Percentiles rank a stretch among this genome's conserved stretches.
Conservation (phyloP, 2,113 vertebrate species). For the Xenotilapia longispinis region DNA sequence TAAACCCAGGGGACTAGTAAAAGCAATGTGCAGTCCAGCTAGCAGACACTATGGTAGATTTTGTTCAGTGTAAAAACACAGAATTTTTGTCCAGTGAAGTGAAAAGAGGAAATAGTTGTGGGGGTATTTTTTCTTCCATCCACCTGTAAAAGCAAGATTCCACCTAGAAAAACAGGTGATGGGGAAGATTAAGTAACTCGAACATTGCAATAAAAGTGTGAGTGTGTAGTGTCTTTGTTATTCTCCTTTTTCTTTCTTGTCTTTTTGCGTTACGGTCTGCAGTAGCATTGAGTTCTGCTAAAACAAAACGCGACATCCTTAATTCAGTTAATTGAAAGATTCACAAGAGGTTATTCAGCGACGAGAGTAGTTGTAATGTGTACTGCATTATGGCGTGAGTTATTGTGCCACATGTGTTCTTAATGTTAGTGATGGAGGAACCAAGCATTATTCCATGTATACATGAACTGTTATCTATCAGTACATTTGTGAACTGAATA, state of each 20-base stretch:
- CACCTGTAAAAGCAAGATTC: constrained; percentile 62
- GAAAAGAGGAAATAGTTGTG: constrained; percentile 22
- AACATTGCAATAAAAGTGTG: not conserved
- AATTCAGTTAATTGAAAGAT: not conserved
- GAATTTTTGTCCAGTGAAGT: constrained; percentile 27
- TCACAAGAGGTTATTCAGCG: not conserved
- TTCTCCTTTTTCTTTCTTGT: not conserved
- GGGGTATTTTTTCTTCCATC: not conserved
- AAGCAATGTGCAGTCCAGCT: constrained; percentile 39
- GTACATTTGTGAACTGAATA: not conserved
- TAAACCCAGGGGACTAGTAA: constrained; percentile 55
- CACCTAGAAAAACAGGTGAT: constrained; percentile 62
- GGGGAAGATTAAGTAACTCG: constrained; percentile 15
- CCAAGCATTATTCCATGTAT: not conserved
- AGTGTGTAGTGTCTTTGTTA: not conserved
- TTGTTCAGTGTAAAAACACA: constrained; percentile 15
- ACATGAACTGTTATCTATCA: not conserved
- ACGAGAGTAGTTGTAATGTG: not conserved
- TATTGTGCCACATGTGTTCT: not conserved
- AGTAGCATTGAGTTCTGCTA: not conserved
- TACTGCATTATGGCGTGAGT: not conserved
- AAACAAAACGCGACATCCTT: not conserved
- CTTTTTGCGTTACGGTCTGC: not conserved
- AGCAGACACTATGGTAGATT: not conserved
- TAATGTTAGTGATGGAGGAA: not conserved